Evolutionary conservation across 2,888 invertebrate species (phyloP), one percentile per base, ranked within the genome.

Genomic region (Limnephilus lunatus): DNA sequence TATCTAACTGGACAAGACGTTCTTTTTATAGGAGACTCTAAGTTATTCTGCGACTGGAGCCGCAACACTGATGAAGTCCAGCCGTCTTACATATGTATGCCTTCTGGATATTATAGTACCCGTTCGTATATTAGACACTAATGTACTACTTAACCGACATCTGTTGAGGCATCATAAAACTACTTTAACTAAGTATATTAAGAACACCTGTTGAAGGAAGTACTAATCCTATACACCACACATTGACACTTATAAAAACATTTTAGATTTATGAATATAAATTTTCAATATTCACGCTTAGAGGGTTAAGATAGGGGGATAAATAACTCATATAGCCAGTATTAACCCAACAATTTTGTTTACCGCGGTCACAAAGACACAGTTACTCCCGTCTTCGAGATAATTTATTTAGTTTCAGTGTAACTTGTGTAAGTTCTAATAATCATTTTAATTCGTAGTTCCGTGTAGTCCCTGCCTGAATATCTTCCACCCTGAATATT

Each of bases 371-470:
- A 83, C 35, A 5, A 32, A 83, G 83, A 32, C 35, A 83, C 32
- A 25, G 35, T 35, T 35, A 83, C 83, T 31, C 32, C 25, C 83
- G 25, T 83, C 83, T 83, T 83, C 83, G 39, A 83, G 32, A 39
- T 83, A 83, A 83, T 35, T 35, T 83, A 39, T 83, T 68, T 32
- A 83, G 83, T 83, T 83, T 83, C 83, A 83, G 39, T 83, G 83
- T 83, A 83, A 83, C 32, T 83, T 35, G 83, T 39, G 35, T 35
- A 83, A 31, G 31, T 15, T 32, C 83, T 35, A 15, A 83, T 68
- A 68, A 68, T 83, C 32, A 83, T 31, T 83, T 32, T 35, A 83
- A 83, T 32, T 83, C 19, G 39, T 32, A 32, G 83, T 39, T 68
- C 68, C 25, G 11, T 68, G 9, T n/a, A 68, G n/a, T n/a, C 68